phyloP scores from a whole-genome alignment of 2,113 vertebrate genomes.

The Stigmatopora nigra region DNA sequence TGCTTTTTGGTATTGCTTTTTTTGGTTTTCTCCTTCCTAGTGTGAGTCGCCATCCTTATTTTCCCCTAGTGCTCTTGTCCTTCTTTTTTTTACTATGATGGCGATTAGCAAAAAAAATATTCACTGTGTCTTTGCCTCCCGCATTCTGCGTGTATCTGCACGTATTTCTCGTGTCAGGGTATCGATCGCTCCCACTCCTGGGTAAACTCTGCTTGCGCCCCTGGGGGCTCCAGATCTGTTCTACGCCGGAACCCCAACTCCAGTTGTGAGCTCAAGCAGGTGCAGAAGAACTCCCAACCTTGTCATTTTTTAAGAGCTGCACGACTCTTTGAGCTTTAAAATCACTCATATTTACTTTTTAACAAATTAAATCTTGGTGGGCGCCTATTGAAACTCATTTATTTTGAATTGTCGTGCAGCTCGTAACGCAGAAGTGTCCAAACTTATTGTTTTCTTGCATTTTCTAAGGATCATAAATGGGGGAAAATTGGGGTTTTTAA shows the following conservation, averaged over 20 bases:
- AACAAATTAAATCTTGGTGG: background rate
- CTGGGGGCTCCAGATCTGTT: slow-evolving; percentile 84
- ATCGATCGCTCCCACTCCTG: slow-evolving; percentile 93
- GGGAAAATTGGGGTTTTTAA: too few species aligned
- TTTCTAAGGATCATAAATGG: too few species aligned
- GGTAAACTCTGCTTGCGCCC: slow-evolving; percentile 91
- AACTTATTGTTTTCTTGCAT: too few species aligned
- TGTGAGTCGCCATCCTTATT: background rate
- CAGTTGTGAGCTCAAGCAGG: slow-evolving; percentile 88
- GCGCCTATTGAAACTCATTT: background rate
- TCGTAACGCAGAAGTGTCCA: background rate
- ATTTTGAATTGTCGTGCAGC: slow-evolving; percentile 3
- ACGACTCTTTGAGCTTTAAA: background rate
- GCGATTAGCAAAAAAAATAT: slow-evolving; percentile 38
- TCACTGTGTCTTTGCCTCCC: slow-evolving; percentile 46
- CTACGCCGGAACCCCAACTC: slow-evolving; percentile 81
- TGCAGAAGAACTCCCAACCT: slow-evolving; percentile 62
- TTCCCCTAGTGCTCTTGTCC: background rate
- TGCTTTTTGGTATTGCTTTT: slow-evolving; percentile 26
- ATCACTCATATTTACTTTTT: background rate
- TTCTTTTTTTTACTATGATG: slow-evolving; percentile 19
- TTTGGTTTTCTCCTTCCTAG: slow-evolving; percentile 4
- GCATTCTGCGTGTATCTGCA: slow-evolving; percentile 61
- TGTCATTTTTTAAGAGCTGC: slow-evolving; percentile 1
- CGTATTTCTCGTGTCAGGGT: slow-evolving; percentile 70